phyloP scores from a whole-genome alignment of 2,888 invertebrate species.

The Leptinotarsa peninsularis region DNA sequence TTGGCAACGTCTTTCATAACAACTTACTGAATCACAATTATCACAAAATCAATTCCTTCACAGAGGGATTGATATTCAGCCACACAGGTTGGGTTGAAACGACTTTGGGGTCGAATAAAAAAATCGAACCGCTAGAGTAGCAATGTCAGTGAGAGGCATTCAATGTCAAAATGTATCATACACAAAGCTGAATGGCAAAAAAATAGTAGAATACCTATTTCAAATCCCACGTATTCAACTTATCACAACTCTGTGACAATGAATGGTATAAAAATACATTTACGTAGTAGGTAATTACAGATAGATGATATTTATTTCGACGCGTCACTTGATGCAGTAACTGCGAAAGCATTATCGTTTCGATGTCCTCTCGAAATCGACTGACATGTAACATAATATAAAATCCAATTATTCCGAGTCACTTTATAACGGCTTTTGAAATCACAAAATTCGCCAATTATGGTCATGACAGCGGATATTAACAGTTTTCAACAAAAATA shows the following conservation, averaged over 20 bases:
- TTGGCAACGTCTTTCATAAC: no score
- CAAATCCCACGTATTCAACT: background rate
- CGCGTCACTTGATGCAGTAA: background rate
- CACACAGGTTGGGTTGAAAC: no score
- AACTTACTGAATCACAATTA: no score
- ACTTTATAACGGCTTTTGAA: conserved; percentile 9
- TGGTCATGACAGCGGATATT: conserved; percentile 19
- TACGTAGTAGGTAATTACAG: background rate
- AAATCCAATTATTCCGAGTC: conserved; percentile 17
- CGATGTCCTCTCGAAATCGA: conserved; percentile 5
- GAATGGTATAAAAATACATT: no score
- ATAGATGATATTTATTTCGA: conserved; percentile 17
- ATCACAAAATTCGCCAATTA: conserved; percentile 10
- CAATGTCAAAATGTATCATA: background rate
- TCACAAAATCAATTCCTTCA: no score
- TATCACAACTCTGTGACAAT: background rate
- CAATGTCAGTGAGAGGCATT: no score
- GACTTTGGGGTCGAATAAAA: no score
- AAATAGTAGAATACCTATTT: background rate
- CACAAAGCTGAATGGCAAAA: background rate
- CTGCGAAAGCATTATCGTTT: background rate
- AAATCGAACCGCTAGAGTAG: no score
- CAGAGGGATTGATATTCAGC: no score
- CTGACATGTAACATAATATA: conserved; percentile 9
- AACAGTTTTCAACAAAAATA: conserved; percentile 16